Base-by-base conservation (phyloP, 2,888 invertebrate species). In the Steinernema carpocapsae region DNA sequence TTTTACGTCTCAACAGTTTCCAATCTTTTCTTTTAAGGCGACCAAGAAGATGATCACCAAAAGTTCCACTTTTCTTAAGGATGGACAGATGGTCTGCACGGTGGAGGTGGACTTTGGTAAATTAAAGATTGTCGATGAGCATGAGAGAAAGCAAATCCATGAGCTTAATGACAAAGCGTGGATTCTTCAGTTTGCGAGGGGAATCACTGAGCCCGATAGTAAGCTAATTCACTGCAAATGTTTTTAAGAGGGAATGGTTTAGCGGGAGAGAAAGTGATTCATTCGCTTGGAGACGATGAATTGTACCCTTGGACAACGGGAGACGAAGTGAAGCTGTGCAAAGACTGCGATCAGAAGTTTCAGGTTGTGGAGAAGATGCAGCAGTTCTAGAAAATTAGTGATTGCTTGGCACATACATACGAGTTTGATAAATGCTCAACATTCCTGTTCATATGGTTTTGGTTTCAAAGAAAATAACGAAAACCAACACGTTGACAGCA, bases 251-350 rank as follows among this genome's bases (percentile, higher is more conserved):
- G 29, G 24, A 10, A 32, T 12, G 72, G 24, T 74, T 74, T 26
- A 74, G 74, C 74, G 10, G 51, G 56, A 1, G 73, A 74, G 59
- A 74, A 74, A 42, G 17, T 29, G 17, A 74, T 74, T 26, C 74
- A 74, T 32, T 52, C 37, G 3, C 1, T 22, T 1, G 72, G 37
- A n/a, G 72, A 37, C 32, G 72, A 72, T 12, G 42, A 74, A 10
- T 48, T 45, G 17, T 74, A 74, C 48, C 74, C 74, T 14, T 72
- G 72, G 71, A 72, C 52, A n/a, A 74, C 74, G 10, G 72, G 73
- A 14, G 74, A 74, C 14, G 17, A 42, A n/a, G 74, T 74, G 12
- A 24, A n/a, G 14, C 24, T 74, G 7, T 74, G 74, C 56, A 26
- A 1, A 22, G 7, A 52, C 52, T 74, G 74, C 42, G 24, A 22